Conservation (phyloP, 2,888 invertebrate genomes). For the Oscheius sp. region DNA sequence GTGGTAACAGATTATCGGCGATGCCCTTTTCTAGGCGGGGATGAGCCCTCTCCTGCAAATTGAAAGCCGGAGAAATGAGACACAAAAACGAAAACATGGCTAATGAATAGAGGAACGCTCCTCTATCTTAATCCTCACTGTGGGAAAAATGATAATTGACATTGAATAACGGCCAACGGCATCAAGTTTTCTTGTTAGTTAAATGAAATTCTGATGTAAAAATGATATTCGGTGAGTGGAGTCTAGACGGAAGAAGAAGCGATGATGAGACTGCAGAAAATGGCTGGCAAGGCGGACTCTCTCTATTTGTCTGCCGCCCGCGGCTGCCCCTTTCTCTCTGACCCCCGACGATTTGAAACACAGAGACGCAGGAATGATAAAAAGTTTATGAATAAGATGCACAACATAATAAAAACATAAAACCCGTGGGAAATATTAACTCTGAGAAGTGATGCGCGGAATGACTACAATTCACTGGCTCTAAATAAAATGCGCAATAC, state of each 20-base stretch:
- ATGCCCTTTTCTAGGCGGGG: neutral
- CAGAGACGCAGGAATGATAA: neutral
- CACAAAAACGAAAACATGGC: too few species aligned
- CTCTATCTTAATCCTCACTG: too few species aligned
- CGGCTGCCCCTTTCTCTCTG: neutral
- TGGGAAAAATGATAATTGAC: too few species aligned
- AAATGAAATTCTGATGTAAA: neutral
- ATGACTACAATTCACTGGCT: slow-evolving; percentile 27
- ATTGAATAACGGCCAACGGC: too few species aligned
- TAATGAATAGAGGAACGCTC: too few species aligned
- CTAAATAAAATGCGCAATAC: slow-evolving; percentile 23
- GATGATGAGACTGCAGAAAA: neutral
- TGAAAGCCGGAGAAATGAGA: neutral
- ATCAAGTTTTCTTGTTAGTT: too few species aligned
- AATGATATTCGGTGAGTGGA: neutral
- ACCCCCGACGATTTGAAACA: neutral
- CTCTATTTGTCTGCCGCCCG: neutral
- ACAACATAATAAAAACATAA: slow-evolving; percentile 15
- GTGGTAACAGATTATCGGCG: too few species aligned
- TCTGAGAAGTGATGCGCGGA: slow-evolving; percentile 14
- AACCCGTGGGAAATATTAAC: slow-evolving; percentile 34
- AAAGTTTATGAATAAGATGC: slow-evolving; percentile 20
- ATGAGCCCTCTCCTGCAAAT: neutral
- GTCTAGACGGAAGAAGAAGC: slow-evolving; percentile 1
- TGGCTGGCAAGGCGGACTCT: neutral